Percentiles rank a stretch among this genome's conserved stretches.
Evolutionary conservation across 2,797 vertebrate species (phyloP).

Genomic region (Pangasius krempfi): DNA sequence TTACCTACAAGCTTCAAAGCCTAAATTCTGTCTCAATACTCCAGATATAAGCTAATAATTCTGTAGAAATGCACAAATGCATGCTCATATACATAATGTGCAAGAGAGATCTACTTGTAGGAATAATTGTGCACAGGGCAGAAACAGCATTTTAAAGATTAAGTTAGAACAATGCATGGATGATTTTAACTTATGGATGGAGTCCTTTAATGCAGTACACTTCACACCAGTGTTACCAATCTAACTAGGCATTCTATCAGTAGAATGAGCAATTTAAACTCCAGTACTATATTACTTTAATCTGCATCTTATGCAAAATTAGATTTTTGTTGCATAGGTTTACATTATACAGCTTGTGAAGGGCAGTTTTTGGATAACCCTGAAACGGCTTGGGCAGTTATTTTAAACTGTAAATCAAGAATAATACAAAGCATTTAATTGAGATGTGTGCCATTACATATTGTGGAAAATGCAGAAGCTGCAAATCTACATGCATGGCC

Average conservation of each 20-base stretch:
- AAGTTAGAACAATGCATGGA: neutral
- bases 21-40: slow-evolving; percentile 37
- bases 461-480: neutral
- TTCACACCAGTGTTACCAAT: neutral
- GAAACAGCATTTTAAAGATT: neutral
- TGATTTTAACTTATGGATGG: neutral
- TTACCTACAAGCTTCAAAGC: slow-evolving; percentile 31
- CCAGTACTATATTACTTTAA: neutral
- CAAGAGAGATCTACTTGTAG: neutral
- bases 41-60: slow-evolving; percentile 15
- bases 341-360: neutral
- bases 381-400: neutral
- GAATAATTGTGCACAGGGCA: neutral
- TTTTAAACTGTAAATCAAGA: neutral
- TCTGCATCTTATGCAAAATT: neutral
- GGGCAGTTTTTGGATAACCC: too few species aligned
- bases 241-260: neutral
- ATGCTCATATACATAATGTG: neutral
- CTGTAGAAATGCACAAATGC: neutral
- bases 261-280: neutral
- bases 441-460: neutral
- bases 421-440: too few species aligned
- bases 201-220: neutral
- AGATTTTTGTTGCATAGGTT: neutral
- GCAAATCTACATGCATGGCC: neutral